These are phyloP conservation scores for Planiliza haematocheilus DNA, from an alignment of 2,113 vertebrate species.

Conservation along the genomic window DNA sequence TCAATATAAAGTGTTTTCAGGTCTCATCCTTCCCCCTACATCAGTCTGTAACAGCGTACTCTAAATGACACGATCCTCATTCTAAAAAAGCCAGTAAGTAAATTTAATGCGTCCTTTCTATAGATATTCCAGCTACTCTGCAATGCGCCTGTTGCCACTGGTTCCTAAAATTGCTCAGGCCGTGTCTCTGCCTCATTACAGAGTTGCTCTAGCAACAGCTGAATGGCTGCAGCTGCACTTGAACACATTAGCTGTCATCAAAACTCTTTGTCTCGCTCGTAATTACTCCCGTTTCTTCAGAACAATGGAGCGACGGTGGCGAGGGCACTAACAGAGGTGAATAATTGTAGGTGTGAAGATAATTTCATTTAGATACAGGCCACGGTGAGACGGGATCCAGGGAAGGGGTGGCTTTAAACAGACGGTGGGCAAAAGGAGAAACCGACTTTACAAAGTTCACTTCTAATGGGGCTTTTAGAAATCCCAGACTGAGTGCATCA, in stretches of 20 bases:
- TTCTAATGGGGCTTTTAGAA: slow-evolving; percentile 42
- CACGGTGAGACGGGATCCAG: not conserved
- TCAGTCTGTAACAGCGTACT: too few relatives aligned
- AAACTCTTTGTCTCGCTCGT: not conserved
- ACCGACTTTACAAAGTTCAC: slow-evolving; percentile 26
- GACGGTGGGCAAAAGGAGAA: not conserved
- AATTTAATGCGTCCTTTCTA: not conserved
- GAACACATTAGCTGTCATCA: not conserved
- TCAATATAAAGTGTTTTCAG: too few relatives aligned
- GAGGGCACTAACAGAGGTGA: not conserved
- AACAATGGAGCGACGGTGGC: not conserved
- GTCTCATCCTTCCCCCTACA: too few relatives aligned
- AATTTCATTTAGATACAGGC: slow-evolving; percentile 23
- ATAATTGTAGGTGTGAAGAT: slow-evolving; percentile 34
- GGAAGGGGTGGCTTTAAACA: not conserved
- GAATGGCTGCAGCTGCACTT: slow-evolving; percentile 22
- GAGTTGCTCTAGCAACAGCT: slow-evolving; percentile 32
- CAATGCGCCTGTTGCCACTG: not conserved
- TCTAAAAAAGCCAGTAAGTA: not conserved
- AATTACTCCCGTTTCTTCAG: not conserved
- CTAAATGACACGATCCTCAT: too few relatives aligned
- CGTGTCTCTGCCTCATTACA: not conserved
- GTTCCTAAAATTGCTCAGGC: slow-evolving; percentile 17
- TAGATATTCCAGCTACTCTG: not conserved
- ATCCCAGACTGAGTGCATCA: not conserved